A percentile compares a stretch with the other conserved stretches of the same genome.
Conservation (phyloP, 1,140 invertebrate species). For the Mamestra configurata region DNA sequence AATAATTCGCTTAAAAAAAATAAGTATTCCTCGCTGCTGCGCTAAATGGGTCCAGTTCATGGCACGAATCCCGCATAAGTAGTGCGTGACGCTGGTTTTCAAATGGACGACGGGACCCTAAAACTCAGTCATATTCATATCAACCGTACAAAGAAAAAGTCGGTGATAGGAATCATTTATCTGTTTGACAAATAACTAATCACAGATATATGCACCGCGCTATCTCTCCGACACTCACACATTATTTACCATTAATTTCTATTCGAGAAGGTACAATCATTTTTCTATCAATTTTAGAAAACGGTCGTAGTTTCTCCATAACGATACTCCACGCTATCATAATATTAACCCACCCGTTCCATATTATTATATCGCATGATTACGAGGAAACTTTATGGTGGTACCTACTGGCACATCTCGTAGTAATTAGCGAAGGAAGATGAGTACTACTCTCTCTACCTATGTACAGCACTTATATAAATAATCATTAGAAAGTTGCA, state of each 20-base stretch:
- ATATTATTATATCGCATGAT: slow-evolving; percentile 49
- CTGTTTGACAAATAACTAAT: slow-evolving; percentile 39
- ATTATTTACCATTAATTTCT: slow-evolving; percentile 35
- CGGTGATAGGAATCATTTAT: slow-evolving; percentile 23
- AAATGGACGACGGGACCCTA: background rate
- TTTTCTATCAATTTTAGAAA: slow-evolving; percentile 27
- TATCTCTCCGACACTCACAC: background rate
- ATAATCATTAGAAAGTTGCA: slow-evolving; percentile 65
- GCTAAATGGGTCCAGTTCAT: no score
- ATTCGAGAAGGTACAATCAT: background rate
- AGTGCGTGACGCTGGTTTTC: no score
- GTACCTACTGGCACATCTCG: slow-evolving; percentile 48
- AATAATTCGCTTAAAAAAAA: no score
- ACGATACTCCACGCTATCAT: background rate
- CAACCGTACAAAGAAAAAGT: slow-evolving; percentile 12
- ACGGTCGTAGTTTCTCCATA: slow-evolving; percentile 12
- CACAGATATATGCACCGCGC: slow-evolving; percentile 1
- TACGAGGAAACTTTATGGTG: slow-evolving; percentile 54
- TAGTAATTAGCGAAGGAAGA: slow-evolving; percentile 57
- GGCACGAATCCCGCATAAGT: no score
- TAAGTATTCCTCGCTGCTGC: no score
- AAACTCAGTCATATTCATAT: background rate
- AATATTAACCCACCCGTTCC: slow-evolving; percentile 2
- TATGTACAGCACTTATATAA: slow-evolving; percentile 58
- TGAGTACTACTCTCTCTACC: slow-evolving; percentile 55